phyloP scores from a whole-genome alignment of 2,113 vertebrate species.

The Odontophorus gujanensis region DNA sequence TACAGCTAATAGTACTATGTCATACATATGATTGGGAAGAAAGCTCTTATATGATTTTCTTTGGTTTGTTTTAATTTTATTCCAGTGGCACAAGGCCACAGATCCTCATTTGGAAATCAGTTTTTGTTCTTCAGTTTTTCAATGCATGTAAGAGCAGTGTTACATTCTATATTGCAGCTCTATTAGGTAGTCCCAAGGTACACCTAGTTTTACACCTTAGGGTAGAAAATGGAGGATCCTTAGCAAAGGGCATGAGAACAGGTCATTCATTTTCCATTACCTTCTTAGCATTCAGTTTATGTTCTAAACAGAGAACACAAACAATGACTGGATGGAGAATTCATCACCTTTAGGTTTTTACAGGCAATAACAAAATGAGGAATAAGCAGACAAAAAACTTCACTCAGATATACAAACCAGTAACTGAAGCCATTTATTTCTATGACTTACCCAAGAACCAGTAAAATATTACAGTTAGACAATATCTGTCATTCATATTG shows the following conservation, averaged over 20 bases:
- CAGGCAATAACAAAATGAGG: background rate
- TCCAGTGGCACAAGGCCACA: background rate
- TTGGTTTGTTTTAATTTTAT: background rate
- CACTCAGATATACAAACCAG: background rate
- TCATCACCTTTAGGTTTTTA: background rate
- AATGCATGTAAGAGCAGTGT: background rate
- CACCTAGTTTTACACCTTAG: background rate
- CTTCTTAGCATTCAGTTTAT: background rate
- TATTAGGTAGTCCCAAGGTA: background rate
- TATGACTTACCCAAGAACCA: background rate
- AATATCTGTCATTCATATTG: background rate
- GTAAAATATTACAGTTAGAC: background rate
- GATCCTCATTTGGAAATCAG: background rate
- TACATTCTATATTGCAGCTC: background rate
- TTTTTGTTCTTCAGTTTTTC: background rate
- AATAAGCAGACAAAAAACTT: background rate
- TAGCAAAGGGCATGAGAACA: background rate
- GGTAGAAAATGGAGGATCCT: background rate
- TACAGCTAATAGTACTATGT: background rate
- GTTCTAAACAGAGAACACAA: background rate
- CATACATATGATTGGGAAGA: fast-evolving
- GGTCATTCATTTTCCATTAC: background rate
- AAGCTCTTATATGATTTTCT: background rate
- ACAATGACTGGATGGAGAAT: background rate
- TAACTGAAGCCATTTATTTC: background rate